phyloP scores from a whole-genome alignment of 2,888 invertebrate genomes.

The Erebia palarica region DNA sequence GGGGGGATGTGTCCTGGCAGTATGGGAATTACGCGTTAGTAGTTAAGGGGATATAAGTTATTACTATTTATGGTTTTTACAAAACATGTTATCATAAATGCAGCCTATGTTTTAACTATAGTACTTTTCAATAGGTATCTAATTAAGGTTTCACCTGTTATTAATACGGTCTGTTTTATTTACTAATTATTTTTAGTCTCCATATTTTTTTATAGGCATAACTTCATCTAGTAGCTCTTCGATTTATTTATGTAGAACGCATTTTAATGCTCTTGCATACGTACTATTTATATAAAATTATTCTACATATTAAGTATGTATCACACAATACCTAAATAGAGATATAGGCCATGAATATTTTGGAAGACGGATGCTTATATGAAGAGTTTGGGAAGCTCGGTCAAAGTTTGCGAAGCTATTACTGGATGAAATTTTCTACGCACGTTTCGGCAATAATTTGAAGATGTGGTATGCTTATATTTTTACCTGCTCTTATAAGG shows the following conservation, averaged over 20 bases:
- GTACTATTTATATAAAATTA: too few relatives aligned
- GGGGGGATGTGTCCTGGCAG: constrained; percentile 21
- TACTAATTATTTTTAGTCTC: too few relatives aligned
- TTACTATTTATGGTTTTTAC: constrained; percentile 18
- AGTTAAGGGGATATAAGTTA: constrained; percentile 1
- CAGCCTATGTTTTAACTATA: too few relatives aligned
- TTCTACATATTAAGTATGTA: too few relatives aligned
- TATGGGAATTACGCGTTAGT: constrained; percentile 20
- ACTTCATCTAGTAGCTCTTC: too few relatives aligned
- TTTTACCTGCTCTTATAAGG: constrained; percentile 13
- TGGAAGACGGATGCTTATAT: constrained; percentile 23
- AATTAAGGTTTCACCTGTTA: too few relatives aligned
- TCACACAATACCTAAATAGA: neutral
- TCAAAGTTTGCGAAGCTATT: constrained; percentile 29
- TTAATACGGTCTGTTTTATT: too few relatives aligned
- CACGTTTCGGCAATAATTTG: constrained; percentile 21
- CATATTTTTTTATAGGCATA: too few relatives aligned
- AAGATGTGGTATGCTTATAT: constrained; percentile 19
- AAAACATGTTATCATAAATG: neutral
- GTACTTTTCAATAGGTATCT: too few relatives aligned
- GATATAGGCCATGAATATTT: constrained; percentile 19
- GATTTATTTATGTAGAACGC: too few relatives aligned
- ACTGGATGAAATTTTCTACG: constrained; percentile 26
- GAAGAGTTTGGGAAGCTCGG: constrained; percentile 13
- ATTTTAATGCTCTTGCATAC: too few relatives aligned